Conservation (phyloP, 2,888 invertebrate genomes). For the Candidula unifasciata region DNA sequence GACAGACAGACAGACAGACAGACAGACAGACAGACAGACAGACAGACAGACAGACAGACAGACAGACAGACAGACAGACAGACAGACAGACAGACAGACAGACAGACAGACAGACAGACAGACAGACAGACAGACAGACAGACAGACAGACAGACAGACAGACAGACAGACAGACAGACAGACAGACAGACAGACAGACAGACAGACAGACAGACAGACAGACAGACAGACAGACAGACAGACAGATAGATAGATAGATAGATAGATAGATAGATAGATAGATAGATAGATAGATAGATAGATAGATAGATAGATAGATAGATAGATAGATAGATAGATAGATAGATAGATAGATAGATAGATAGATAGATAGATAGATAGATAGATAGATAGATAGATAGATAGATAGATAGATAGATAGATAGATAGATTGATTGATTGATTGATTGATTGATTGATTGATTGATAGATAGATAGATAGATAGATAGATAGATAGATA, state of each 20-base stretch:
- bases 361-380: too few relatives aligned
- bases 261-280: background rate
- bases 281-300: conserved; percentile 6
- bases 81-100: too few relatives aligned
- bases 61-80: background rate
- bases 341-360: conserved; percentile 7
- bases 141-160: background rate
- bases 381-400: background rate
- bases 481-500: conserved; percentile 9
- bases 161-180: conserved; percentile 4
- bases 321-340: background rate
- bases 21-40: background rate
- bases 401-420: background rate
- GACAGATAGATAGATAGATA: background rate
- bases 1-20: background rate
- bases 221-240: conserved; percentile 17
- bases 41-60: background rate
- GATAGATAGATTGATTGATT: background rate
- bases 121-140: background rate
- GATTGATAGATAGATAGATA: background rate
- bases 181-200: background rate
- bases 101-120: background rate
- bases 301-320: conserved; percentile 1
- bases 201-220: conserved; percentile 19
- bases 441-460: too few relatives aligned